A percentile compares a stretch with the other conserved stretches of the same genome.
Evolutionary conservation across 2,113 vertebrate genomes (phyloP).

Genomic region (Microcebus tavaratra): DNA sequence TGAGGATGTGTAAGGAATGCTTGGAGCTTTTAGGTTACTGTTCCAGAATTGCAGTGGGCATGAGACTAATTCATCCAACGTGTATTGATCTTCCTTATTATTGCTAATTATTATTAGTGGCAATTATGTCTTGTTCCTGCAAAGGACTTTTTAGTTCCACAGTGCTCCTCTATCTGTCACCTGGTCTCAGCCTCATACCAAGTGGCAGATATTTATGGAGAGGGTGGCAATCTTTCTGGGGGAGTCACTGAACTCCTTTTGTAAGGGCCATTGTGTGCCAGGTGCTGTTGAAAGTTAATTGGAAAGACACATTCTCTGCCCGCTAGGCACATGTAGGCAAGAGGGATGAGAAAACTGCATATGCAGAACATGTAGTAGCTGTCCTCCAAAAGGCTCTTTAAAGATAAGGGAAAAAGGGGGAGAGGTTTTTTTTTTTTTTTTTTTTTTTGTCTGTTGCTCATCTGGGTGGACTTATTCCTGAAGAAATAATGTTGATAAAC

Average conservation of each 20-base stretch:
- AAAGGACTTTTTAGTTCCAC: neutral
- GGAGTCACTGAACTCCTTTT: neutral
- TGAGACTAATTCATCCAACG: neutral
- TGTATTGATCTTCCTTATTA: neutral
- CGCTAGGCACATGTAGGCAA: neutral
- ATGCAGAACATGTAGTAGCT: neutral
- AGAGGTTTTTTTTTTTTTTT: neutral
- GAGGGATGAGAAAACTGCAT: neutral
- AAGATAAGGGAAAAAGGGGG: neutral
- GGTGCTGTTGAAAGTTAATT: neutral
- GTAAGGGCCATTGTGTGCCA: neutral
- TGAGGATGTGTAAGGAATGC: neutral
- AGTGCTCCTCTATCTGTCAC: neutral
- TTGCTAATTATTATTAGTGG: neutral
- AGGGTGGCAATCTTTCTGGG: neutral
- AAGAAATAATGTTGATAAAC: neutral
- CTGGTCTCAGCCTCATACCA: slow-evolving; percentile 2
- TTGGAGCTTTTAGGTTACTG: neutral
- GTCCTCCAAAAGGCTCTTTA: neutral
- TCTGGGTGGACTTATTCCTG: neutral
- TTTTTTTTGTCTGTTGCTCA: neutral
- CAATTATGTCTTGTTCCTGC: neutral
- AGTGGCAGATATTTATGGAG: slow-evolving; percentile 36
- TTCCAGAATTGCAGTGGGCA: neutral
- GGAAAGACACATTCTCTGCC: neutral